Evolutionary conservation across 1,140 invertebrate genomes (phyloP), one percentile per base, ranked within the genome.

Genomic region (Contarinia nasturtii): DNA sequence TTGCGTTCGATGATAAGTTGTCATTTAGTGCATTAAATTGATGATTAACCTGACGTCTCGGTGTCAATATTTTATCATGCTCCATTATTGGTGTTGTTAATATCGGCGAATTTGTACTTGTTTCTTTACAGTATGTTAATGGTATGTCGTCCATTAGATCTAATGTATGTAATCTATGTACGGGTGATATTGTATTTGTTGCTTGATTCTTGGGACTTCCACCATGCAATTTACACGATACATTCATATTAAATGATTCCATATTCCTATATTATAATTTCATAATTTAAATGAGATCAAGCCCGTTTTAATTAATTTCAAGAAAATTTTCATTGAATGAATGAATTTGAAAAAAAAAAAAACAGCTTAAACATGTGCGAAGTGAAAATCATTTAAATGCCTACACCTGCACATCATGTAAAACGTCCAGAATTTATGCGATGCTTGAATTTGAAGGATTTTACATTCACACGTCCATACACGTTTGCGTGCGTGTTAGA

Each of bases 21-120:
- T 43, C 17, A 10, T 19, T 10, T 22, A 37, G 50, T 45, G 37
- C 19, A 38, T 48, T 41, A 22, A 45, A 37, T 14, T 44, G 27
- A 43, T 49, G 48, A 45, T 48, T 41, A 8, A 46, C 19, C 27
- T 50, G 44, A 7, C 48, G 3, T 41, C 15, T 38, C 12, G 36
- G 36, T 38, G 36, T 22, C 42, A 44, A 60, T 36, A 58, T 57
- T 44, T 54, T 54, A 49, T 54, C 57, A 45, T 59, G 60, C 20
- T 58, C 57, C 52, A 61, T 62, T 49, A 60, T 62, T 48, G 60
- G 57, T 45, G 61, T 59, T 48, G 60, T 63, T 20, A 62, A 53
- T 15, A 60, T 59, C 2, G 41, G 41, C 7, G 41, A 43, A 20
- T 61, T 63, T 27, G 61, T 63, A 51, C 59, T 61, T 15, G 58